phyloP scores from a whole-genome alignment of 30 jellyfish, hydroid and myxozoan species.

The Phacellophora camtschatica region DNA sequence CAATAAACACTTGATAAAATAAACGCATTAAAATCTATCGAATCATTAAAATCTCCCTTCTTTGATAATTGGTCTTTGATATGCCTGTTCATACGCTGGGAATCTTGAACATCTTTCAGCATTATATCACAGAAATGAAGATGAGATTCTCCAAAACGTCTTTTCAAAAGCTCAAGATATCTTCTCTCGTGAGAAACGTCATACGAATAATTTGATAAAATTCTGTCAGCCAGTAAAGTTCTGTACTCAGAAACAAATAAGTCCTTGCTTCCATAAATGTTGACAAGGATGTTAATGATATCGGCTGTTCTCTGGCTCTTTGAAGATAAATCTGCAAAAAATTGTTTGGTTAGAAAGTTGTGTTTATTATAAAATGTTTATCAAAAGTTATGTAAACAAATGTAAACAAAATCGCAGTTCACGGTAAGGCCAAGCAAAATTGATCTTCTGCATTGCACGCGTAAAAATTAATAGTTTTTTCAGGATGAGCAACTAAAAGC shows the following conservation, averaged over 20 bases:
- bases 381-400: not conserved
- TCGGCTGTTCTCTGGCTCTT: conserved; percentile 92
- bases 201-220: conserved; percentile 71
- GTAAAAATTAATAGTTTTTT: no score
- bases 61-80: conserved; percentile 66
- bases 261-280: conserved; percentile 96
- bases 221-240: conserved; percentile 81
- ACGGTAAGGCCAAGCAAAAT: no score
- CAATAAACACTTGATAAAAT: conserved; percentile 86
- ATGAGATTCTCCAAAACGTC: conserved; percentile 93
- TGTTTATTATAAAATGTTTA: not conserved
- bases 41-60: not conserved
- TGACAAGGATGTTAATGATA: conserved; percentile 86
- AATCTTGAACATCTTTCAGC: conserved; percentile 95
- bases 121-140: conserved; percentile 93
- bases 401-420: no score
- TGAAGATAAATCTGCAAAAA: conserved; percentile 66
- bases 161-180: conserved; percentile 85
- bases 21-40: conserved; percentile 80
- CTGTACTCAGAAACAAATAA: conserved; percentile 91
- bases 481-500: no score
- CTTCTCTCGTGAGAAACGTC: conserved; percentile 95
- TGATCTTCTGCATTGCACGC: no score
- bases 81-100: conserved; percentile 94
- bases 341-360: not conserved